Conservation (phyloP, 2,888 invertebrate genomes). For the Empis stercorea region DNA sequence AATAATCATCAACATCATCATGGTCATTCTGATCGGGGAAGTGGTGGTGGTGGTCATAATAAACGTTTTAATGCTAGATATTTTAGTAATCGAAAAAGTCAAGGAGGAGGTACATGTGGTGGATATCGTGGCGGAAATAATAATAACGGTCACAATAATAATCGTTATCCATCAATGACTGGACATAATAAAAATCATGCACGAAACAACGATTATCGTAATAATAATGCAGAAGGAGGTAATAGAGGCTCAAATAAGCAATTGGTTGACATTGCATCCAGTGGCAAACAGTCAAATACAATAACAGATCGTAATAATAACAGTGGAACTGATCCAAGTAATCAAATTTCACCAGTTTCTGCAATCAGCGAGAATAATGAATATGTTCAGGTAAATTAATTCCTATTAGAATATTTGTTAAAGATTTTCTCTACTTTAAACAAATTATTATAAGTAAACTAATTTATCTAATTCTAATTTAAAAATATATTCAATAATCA, state of each 20-base stretch:
- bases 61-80: neutral
- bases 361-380: conserved; percentile 9
- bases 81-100: neutral
- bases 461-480: too few relatives aligned
- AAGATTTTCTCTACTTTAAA: too few relatives aligned
- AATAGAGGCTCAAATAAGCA: neutral
- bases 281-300: neutral
- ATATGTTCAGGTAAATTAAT: conserved; percentile 8
- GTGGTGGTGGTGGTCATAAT: neutral
- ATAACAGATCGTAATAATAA: conserved; percentile 6
- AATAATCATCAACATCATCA: neutral
- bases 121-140: neutral
- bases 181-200: neutral
- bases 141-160: neutral
- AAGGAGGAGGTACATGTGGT: neutral
- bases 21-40: too few relatives aligned
- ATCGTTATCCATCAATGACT: neutral
- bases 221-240: neutral
- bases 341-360: conserved; percentile 16
- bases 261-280: too few relatives aligned
- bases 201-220: neutral
- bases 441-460: too few relatives aligned
- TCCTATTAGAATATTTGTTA: too few relatives aligned
- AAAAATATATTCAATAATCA: too few relatives aligned
- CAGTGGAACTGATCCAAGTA: conserved; percentile 8